Evolutionary conservation across 2,797 vertebrate species (phyloP).

Genomic region (Erpetoichthys calabaricus): DNA sequence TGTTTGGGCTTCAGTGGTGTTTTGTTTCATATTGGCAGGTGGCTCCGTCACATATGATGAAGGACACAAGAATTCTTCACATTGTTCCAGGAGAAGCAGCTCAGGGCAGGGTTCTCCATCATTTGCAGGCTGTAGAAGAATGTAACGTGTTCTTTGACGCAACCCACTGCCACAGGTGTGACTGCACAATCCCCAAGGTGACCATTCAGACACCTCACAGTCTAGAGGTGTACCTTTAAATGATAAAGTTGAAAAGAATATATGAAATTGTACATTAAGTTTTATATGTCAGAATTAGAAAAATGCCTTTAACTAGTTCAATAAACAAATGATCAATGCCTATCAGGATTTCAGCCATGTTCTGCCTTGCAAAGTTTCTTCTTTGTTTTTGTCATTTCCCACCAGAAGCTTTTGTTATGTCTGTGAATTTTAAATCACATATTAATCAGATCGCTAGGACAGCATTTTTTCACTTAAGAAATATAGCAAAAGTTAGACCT

Average conservation of each 20-base stretch:
- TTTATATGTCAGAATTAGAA: too few relatives aligned
- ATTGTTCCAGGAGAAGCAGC: slow-evolving; percentile 2
- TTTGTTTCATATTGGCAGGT: not conserved
- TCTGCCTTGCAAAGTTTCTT: too few relatives aligned
- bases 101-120: slow-evolving; percentile 5
- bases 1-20: not conserved
- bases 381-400: too few relatives aligned
- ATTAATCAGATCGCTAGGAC: too few relatives aligned
- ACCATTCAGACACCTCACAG: slow-evolving; percentile 11
- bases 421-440: too few relatives aligned
- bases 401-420: too few relatives aligned
- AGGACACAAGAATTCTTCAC: slow-evolving; percentile 4
- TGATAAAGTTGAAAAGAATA: not conserved
- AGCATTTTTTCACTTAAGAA: too few relatives aligned
- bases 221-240: slow-evolving; percentile 5
- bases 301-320: too few relatives aligned
- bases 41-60: not conserved
- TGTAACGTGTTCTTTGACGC: slow-evolving; percentile 6
- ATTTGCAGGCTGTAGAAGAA: slow-evolving; percentile 8
- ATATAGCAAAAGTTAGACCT: too few relatives aligned
- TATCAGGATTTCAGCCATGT: too few relatives aligned
- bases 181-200: slow-evolving; percentile 13
- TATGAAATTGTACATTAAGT: too few relatives aligned
- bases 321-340: too few relatives aligned
- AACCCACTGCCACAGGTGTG: slow-evolving; percentile 6